Percentiles rank a stretch among this genome's conserved stretches.
phyloP scores from a whole-genome alignment of 2,113 vertebrate genomes.

The Pongo pygmaeus region DNA sequence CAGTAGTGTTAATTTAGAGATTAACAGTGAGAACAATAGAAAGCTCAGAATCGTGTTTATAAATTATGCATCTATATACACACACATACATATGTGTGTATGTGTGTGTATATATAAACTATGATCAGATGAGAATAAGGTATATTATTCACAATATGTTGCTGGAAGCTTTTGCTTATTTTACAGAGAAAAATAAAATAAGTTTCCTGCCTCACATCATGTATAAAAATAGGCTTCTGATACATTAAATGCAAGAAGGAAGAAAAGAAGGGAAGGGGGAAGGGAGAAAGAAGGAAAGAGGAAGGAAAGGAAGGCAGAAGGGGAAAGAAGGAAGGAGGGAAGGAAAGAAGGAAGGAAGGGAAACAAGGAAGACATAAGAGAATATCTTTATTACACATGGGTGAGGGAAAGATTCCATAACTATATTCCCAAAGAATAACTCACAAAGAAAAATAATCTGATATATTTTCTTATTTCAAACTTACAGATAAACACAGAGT shows the following conservation, averaged over 20 bases:
- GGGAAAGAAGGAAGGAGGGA: neutral
- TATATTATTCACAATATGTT: neutral
- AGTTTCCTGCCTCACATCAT: neutral
- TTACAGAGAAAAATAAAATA: neutral
- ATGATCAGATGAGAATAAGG: neutral
- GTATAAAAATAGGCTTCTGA: neutral
- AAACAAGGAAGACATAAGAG: neutral
- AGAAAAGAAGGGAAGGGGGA: neutral
- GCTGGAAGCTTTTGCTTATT: neutral
- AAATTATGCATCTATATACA: neutral
- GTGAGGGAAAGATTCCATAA: neutral
- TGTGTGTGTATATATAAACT: neutral
- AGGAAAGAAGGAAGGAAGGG: neutral
- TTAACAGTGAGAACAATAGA: neutral
- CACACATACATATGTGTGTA: neutral
- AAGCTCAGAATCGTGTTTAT: neutral
- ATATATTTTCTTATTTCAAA: neutral
- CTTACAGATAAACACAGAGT: neutral
- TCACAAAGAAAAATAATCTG: neutral
- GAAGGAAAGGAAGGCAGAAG: neutral
- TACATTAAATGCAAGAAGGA: neutral
- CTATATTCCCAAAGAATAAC: neutral
- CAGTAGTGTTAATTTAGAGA: neutral
- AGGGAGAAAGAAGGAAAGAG: too few relatives aligned
- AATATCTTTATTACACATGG: neutral